A percentile compares a stretch with the other conserved stretches of the same genome.
These are phyloP conservation scores for Catharus bicknelli DNA, from an alignment of 2,113 vertebrate genomes.

Conservation along the genomic window DNA sequence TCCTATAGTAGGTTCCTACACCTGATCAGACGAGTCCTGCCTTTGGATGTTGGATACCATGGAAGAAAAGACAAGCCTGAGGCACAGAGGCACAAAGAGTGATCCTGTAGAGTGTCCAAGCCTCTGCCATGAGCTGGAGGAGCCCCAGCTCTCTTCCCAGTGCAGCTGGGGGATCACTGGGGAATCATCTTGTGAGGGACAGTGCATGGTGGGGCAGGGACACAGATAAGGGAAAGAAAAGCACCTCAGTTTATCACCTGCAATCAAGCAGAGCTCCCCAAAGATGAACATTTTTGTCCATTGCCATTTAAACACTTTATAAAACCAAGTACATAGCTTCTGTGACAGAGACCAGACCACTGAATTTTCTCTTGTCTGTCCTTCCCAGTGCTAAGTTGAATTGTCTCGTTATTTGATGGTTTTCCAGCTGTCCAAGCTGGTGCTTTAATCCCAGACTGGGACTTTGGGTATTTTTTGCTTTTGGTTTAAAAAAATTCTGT, in stretches of 20 bases:
- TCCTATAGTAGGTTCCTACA: neutral
- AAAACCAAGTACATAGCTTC: neutral
- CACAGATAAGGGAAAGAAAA: neutral
- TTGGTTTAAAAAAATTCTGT: neutral
- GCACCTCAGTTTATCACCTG: neutral
- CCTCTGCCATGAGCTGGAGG: neutral
- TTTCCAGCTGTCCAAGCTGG: neutral
- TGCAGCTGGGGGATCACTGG: neutral
- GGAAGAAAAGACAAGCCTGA: neutral
- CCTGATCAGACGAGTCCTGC: neutral
- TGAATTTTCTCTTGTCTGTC: neutral
- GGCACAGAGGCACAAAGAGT: neutral
- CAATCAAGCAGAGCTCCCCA: rapidly evolving
- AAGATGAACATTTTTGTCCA: neutral
- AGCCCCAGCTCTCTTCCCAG: neutral
- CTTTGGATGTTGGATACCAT: rapidly evolving
- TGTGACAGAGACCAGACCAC: neutral
- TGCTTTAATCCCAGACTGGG: neutral
- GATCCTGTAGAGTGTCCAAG: too few species aligned
- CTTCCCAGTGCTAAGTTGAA: neutral
- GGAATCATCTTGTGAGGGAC: neutral
- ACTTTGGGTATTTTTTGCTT: neutral
- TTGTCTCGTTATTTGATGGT: neutral
- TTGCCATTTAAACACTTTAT: neutral
- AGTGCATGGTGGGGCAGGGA: neutral